Base-by-base conservation (phyloP, 2,797 vertebrate genomes). In the Cygnus olor region DNA sequence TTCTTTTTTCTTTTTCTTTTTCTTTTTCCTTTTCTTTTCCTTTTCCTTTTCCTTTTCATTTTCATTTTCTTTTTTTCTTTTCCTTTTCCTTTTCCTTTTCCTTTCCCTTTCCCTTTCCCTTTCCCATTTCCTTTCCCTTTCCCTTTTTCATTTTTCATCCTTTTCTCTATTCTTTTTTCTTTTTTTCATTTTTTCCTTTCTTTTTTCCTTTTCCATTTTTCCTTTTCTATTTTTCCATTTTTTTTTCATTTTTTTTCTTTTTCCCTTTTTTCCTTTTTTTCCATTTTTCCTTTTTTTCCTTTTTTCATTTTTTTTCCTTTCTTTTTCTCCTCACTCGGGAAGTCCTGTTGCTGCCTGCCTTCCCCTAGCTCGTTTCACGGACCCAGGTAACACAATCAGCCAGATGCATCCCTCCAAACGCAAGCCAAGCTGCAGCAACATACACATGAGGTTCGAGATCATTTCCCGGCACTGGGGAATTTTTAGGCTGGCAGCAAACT, bases 401-500 rank as follows among this genome's bases (percentile, higher is more conserved):
- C 66, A 72, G 66, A 53, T 66, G 28, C 69, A 24, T 30, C 54
- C 54, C 56, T 64, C 71, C 0, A 0, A 85, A 73, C 2, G 1
- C 63, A 12, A 60, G 25, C 90, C 36, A 66, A 90, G 58, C 70
- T 3, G 1, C 78, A 63, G 64, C 27, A 18, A 30, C 3, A 63
- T 38, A 38, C 53, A 19, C 7, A 15, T n/a, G 9, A 47, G 28
- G 68, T 80, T 89, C 71, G 22, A 9, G 53, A 51, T 25, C 51
- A 88, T 83, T 94, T 92, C 64, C n/a, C 68, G 22, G 72, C 53
- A 30, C 71, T 3, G 1, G 47, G 47, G 57, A 30, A 82, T 87
- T 94, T 96, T 71, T 74, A 68, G 85, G 24, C 53, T 88, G 69
- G 27, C 79, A 49, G 85, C 63, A 60, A 89, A 83, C 47, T 83